Evolutionary conservation across 2,888 invertebrate genomes (phyloP).

Genomic region (Limenitis camilla): DNA sequence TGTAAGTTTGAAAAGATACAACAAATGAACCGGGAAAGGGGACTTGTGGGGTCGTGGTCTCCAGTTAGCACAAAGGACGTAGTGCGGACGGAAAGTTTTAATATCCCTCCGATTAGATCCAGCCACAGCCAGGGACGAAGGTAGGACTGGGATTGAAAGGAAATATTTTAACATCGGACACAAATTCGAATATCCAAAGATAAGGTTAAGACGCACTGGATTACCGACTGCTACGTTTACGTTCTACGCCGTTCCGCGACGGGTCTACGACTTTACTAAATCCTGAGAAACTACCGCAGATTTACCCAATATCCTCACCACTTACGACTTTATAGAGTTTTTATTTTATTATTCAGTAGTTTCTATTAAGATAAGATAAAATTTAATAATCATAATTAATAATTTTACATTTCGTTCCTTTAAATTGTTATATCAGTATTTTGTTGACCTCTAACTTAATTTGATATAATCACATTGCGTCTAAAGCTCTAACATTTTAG

Average conservation of each 20-base stretch:
- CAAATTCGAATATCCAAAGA: constrained; percentile 55
- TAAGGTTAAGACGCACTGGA: constrained; percentile 43
- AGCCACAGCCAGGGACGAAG: constrained; percentile 53
- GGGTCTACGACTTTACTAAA: constrained; percentile 18
- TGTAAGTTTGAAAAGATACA: constrained; percentile 43
- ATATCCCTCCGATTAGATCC: constrained; percentile 71
- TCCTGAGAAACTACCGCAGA: constrained; percentile 29
- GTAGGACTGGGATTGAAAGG: constrained; percentile 45
- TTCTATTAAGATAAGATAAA: not conserved
- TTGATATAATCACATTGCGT: too few species aligned
- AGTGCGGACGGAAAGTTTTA: constrained; percentile 66
- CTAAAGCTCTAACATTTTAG: too few species aligned
- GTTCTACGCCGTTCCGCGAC: constrained; percentile 17
- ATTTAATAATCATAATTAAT: too few species aligned
- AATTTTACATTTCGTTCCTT: too few species aligned
- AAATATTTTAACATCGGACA: constrained; percentile 55
- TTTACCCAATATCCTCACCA: constrained; percentile 19
- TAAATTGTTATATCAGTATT: too few species aligned
- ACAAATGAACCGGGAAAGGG: constrained; percentile 35
- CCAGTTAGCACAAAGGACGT: constrained; percentile 50
- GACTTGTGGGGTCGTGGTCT: constrained; percentile 36
- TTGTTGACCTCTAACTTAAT: too few species aligned
- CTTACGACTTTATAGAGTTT: constrained; percentile 19
- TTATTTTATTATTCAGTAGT: constrained; percentile 15
- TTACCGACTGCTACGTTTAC: constrained; percentile 25